Evolutionary conservation across 2,113 vertebrate species (phyloP), one percentile per base, ranked within the genome.

Genomic region (Chionis minor): DNA sequence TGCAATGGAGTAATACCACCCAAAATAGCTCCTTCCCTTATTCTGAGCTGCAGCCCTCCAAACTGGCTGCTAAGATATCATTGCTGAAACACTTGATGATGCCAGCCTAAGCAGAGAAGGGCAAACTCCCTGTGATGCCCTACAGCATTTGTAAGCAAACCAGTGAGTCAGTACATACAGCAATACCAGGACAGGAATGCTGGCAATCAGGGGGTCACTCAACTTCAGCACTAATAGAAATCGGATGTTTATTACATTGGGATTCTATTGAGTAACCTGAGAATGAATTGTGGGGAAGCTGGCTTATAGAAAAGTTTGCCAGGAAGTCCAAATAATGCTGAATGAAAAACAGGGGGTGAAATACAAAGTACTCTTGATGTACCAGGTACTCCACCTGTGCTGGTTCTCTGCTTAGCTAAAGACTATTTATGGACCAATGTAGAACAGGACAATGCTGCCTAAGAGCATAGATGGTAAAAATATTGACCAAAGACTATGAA

Each of bases 11-110:
- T 81, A 93, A 87, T 86, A 72, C 13, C 58, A 93, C 58, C 42
- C 56, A 91, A 96, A 97, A 94, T 95, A 96, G 78, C 61, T 73
- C 42, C 35, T 90, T 96, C 52, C 23, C 47, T 92, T 66, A 77
- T 89, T 69, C 49, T 72, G 56, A 92, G 65, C 49, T 61, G 35
- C 40, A 84, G 56, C 27, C n/a, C 40, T 97, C 71, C 73, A 94
- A 91, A 84, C 33, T 62, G 47, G 26, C 81, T 89, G 38, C 42
- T 63, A 30, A 95, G 52, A 72, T 82, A 61, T 59, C 56, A 26
- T 4, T 75, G 63, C 70, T 95, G 81, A 85, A 86, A 72, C 16
- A 24, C 22, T 78, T 47, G 23, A 44, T 84, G 73, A 87, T 75
- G 58, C 65, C 61, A 91, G 58, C 56, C 52, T 40, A 78, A 79